Evolutionary conservation across 2,888 invertebrate genomes (phyloP).

Genomic region (Oscheius onirici): DNA sequence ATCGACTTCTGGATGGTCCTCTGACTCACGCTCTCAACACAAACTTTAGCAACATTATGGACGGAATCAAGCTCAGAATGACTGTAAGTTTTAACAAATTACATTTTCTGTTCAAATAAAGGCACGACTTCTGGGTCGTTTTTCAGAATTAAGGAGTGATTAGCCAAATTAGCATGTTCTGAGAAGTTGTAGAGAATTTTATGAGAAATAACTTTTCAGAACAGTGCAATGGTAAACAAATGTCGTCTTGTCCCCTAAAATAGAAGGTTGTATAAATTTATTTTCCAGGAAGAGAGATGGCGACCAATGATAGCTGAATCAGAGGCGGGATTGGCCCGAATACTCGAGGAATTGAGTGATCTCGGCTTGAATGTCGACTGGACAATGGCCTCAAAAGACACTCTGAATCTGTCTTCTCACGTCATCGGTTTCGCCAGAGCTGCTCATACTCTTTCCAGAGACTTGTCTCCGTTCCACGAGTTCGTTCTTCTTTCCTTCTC

Average conservation of each 20-base stretch:
- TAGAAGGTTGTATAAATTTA: not conserved
- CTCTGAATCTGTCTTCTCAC: slow-evolving; percentile 62
- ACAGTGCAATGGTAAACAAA: too few relatives aligned
- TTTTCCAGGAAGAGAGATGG: slow-evolving; percentile 84
- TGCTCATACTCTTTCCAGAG: slow-evolving; percentile 61
- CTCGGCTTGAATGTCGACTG: slow-evolving; percentile 65
- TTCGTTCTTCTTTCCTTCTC: too few relatives aligned
- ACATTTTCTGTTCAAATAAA: too few relatives aligned
- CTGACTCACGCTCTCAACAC: slow-evolving; percentile 82
- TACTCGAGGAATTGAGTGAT: slow-evolving; percentile 72
- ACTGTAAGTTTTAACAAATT: slow-evolving; percentile 63
- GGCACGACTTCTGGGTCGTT: too few relatives aligned
- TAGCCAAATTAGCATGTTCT: too few relatives aligned
- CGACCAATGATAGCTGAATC: slow-evolving; percentile 83
- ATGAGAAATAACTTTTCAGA: too few relatives aligned
- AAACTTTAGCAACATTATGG: slow-evolving; percentile 83
- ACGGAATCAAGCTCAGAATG: slow-evolving; percentile 81
- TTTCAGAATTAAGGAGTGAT: too few relatives aligned
- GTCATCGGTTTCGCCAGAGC: slow-evolving; percentile 64
- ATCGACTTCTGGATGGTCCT: slow-evolving; percentile 84
- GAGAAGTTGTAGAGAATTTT: too few relatives aligned
- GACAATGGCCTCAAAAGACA: slow-evolving; percentile 55
- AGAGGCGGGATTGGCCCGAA: slow-evolving; percentile 79
- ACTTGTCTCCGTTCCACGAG: slow-evolving; percentile 60
- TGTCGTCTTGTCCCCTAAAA: too few relatives aligned